phyloP scores from a whole-genome alignment of 2,113 vertebrate species.

The Dromiciops gliroides region DNA sequence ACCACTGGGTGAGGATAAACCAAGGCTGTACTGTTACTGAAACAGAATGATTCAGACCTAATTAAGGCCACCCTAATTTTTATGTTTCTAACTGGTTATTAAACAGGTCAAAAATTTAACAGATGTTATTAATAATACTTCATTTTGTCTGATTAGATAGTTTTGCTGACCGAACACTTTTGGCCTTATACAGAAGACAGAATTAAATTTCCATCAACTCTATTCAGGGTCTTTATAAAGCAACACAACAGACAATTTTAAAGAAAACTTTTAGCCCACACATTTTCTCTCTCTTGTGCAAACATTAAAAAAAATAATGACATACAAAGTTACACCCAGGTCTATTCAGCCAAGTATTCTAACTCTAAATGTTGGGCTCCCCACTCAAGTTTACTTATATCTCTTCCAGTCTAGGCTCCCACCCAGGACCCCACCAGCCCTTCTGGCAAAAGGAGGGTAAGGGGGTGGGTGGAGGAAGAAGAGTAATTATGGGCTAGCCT shows the following conservation, averaged over 20 bases:
- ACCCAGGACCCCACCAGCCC: background rate
- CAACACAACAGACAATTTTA: conserved; percentile 9
- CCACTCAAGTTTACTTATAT: background rate
- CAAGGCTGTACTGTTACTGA: background rate
- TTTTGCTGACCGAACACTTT: background rate
- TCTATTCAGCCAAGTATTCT: background rate
- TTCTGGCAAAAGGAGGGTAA: background rate
- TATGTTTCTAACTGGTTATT: background rate
- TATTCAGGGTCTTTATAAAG: conserved; percentile 15
- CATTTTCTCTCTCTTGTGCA: conserved; percentile 16
- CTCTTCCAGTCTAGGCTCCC: background rate
- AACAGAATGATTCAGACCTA: background rate
- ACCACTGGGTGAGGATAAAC: background rate
- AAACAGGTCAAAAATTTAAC: background rate
- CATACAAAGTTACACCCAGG: background rate
- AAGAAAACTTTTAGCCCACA: background rate
- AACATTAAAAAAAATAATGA: background rate
- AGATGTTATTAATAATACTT: background rate
- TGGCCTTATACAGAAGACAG: background rate
- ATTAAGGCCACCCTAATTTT: background rate
- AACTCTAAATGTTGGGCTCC: background rate
- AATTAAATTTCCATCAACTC: background rate
- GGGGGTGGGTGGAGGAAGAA: background rate
- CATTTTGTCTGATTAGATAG: background rate
- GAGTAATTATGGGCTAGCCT: background rate